Evolutionary conservation across 2,888 invertebrate species (phyloP).

Genomic region (Cactoblastis cactorum): DNA sequence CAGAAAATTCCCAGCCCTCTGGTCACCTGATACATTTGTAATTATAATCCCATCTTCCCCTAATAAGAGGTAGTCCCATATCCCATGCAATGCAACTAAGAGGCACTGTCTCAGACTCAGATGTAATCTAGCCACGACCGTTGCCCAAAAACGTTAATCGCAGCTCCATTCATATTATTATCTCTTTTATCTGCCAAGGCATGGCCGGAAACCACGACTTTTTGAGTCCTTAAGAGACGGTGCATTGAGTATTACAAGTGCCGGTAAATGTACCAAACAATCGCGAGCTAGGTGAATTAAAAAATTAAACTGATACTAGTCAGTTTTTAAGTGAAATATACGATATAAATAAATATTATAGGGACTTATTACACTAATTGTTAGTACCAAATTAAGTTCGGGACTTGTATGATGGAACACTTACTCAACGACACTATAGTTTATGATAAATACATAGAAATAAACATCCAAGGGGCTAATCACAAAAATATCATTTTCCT

Average conservation of each 20-base stretch:
- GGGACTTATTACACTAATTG: too few relatives aligned
- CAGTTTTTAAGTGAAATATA: neutral
- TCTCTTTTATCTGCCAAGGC: neutral
- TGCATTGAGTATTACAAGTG: neutral
- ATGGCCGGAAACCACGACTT: constrained; percentile 6
- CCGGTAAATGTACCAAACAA: neutral
- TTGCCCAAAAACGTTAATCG: constrained; percentile 7
- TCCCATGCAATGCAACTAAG: neutral
- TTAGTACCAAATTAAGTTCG: too few relatives aligned
- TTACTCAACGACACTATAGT: too few relatives aligned
- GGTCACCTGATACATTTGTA: too few relatives aligned
- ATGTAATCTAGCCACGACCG: constrained; percentile 4
- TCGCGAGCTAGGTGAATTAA: neutral
- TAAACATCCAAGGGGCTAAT: too few relatives aligned
- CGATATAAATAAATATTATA: too few relatives aligned
- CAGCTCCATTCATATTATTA: constrained; percentile 5
- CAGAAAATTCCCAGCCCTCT: too few relatives aligned
- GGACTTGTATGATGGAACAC: too few relatives aligned
- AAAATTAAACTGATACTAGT: neutral
- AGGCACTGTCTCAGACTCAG: neutral
- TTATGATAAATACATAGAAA: too few relatives aligned
- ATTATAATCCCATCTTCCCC: too few relatives aligned
- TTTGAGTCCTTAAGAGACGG: neutral
- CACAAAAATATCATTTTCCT: too few relatives aligned
- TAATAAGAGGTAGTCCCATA: neutral